Evolutionary conservation across 2,888 invertebrate species (phyloP), one percentile per base, ranked within the genome.

Genomic region (Exephanes ischioxanthus): DNA sequence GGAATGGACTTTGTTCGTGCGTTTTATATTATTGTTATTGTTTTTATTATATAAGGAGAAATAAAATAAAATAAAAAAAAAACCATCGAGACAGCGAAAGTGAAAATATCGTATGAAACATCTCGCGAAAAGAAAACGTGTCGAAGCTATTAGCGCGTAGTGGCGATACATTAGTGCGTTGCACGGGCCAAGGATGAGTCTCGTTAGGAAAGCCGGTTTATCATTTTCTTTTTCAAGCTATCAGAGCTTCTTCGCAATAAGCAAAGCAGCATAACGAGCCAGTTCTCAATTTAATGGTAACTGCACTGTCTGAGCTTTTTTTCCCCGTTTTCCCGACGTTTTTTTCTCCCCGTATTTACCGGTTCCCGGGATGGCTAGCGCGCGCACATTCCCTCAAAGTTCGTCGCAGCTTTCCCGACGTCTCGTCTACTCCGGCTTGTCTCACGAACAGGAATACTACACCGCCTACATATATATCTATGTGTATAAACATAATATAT

Each of bases 401-500:
- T 77, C 30, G 63, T 72, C 66, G 37, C 72, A 19, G 77, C 77
- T 77, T 67, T 55, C 41, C 41, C 67, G 41, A 77, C 66, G 66
- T 66, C 76, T 51, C 7, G 48, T 48, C 63, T 19, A 53, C 37
- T 11, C 19, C 68, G 37, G 68, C 41, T 76, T 53, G 66, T 67
- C 55, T 19, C 58, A 48, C 55, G 41, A 63, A 63, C 78, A 58
- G 66, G 78, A 68, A 73, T 83, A 83, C 55, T 67, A 58, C 45
- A 53, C 72, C 58, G 53, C 53, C 45, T 66, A 71, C 45, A 19
- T 16, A 37, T 33, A 41, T 45, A 48, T 19, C 41, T 73, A 19
- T 26, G 37, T 83, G 30, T 45, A 73, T n/a, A 73, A 80, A 85
- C 77, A 83, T 73, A 72, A 85, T 85, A 85, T 85, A 85, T 85